Conservation (phyloP, 2,888 invertebrate genomes). For the Shargacucullia verbasci region DNA sequence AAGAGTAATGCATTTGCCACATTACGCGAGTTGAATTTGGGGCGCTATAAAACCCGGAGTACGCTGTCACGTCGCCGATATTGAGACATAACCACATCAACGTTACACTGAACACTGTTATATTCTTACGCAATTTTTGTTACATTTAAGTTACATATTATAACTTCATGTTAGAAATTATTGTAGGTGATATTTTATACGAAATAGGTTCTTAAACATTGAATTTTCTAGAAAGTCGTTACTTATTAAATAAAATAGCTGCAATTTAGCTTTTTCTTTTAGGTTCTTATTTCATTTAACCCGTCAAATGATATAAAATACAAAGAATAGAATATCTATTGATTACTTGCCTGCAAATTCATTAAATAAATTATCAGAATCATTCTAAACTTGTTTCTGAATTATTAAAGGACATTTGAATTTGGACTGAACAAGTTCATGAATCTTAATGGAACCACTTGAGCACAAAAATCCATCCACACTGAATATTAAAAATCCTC, state of each 20-base stretch:
- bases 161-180: neutral
- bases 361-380: too few species aligned
- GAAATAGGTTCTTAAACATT: too few species aligned
- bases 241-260: too few species aligned
- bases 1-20: slow-evolving; percentile 58
- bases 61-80: slow-evolving; percentile 44
- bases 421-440: slow-evolving; percentile 1
- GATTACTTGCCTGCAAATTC: too few species aligned
- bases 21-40: slow-evolving; percentile 52
- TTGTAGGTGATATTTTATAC: too few species aligned
- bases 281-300: too few species aligned
- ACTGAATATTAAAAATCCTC: slow-evolving; percentile 34
- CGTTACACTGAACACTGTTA: slow-evolving; percentile 1
- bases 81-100: slow-evolving; percentile 31
- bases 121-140: neutral
- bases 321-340: too few species aligned
- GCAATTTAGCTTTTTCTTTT: too few species aligned
- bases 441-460: slow-evolving; percentile 21
- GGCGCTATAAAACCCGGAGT: slow-evolving; percentile 52
- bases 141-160: neutral
- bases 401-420: slow-evolving; percentile 1
- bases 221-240: too few species aligned
- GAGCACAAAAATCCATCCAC: slow-evolving; percentile 8
- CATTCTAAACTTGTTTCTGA: neutral
- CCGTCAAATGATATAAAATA: too few species aligned